Evolutionary conservation across 64 coral and sea anemone species (phyloP), one percentile per base, ranked within the genome.

Genomic region (Cladopsammia gracilis): DNA sequence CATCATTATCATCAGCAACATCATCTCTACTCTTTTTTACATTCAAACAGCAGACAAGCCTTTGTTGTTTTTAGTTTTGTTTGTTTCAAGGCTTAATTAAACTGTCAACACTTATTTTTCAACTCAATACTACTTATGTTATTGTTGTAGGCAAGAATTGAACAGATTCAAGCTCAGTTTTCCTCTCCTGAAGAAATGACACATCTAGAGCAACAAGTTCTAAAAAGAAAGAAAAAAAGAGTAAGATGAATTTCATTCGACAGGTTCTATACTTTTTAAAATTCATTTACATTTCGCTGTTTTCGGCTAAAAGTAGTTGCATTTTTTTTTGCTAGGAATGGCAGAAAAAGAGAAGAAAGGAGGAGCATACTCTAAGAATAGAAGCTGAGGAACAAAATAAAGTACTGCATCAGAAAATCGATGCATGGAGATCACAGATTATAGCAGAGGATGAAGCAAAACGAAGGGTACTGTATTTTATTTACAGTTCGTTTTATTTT

Each of bases 391-490:
- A 78, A 3, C 69, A 80, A 62, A 95, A 60, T 22, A 78, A 54
- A 51, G 47, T 22, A 11, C 22, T 88, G 48, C 82, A 95, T 83
- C 6, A 66, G 58, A 80, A 87, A 79, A 95, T 95, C 58, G 89
- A 95, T 88, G 54, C 79, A 14, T 87, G 89, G 94, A 83, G 89
- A 61, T 76, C 85, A 66, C 51, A 91, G n/a, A 88, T 70, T 50
- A 82, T 79, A 71, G 88, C 80, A 43, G 86, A 91, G 68, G 94
- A 91, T 81, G 58, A 87, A 20, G 94, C 94, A 25, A 90, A 90
- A 62, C 25, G 77, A 74, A 95, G 69, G 66, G 94, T 95, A 88
- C 47, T 47, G 34, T n/a, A 51, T 34, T 53, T 45, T 78, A n/a
- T 10, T 11, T 10, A 3, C 43, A 45, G n/a, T 78, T 22, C 0